Base-by-base conservation (phyloP, 2,113 vertebrate species). In the Leucoraja erinaceus region DNA sequence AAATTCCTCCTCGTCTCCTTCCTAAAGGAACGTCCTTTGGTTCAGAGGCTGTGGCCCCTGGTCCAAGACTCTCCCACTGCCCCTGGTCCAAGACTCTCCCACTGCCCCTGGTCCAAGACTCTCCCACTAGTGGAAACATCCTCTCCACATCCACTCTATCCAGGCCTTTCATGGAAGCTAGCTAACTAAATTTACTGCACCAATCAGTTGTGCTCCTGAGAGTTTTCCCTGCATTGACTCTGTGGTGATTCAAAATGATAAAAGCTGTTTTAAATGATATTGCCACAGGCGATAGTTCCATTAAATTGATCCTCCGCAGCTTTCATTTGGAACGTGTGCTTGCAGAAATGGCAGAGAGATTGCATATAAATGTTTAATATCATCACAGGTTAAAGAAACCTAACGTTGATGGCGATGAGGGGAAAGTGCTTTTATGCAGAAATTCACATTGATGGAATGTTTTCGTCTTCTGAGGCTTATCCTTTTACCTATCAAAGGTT, bases 341-440 rank as follows among this genome's bases (percentile, higher is more conserved):
- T 16, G 31, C 12, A 6, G 70, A 72, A 72, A 5, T 66, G 59
- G 11, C 59, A 66, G 31, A 63, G n/a, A 88, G 59, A 31, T 86
- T 63, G n/a, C 61, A n/a, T 2, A 88, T 88, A 88, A 61, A 86
- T 61, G 59, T 84, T 86, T 86, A 86, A n/a, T 86, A 28, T 63
- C 28, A 66, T 63, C 83, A 63, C 61, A 88, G 83, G 59, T 88
- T n/a, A 18, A 18, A 88, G 83, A 88, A 88, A 88, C 12, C 11
- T 63, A 88, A 66, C n/a, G 18, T 4, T 66, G 59, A 88, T 28
- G 18, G 83, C 16, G 63, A 88, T 63, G 59, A n/a, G 81, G 25
- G 18, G 28, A 61, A 86, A 61, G 25, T 61, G 11, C 83, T 31
- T 88, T n/a, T 31, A 63, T 31, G 25, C 28, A 31, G 5, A n/a